Evolutionary conservation across 1,140 invertebrate genomes (phyloP).

Genomic region (Drosophila trapezifrons): DNA sequence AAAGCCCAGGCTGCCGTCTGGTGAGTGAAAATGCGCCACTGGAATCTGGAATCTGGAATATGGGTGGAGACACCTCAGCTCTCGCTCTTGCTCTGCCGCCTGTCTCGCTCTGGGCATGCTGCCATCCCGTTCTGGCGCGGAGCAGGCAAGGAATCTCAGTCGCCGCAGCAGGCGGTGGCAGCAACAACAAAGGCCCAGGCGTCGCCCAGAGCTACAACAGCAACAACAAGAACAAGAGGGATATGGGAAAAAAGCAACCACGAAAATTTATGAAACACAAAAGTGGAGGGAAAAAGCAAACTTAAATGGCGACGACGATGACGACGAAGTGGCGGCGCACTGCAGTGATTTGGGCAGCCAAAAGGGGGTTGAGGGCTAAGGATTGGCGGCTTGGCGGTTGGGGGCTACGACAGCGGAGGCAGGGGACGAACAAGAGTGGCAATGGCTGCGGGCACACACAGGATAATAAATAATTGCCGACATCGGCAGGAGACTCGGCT

Average conservation of each 20-base stretch:
- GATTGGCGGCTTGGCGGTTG: constrained; percentile 1
- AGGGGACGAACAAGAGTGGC: constrained; percentile 48
- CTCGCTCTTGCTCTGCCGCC: constrained; percentile 8
- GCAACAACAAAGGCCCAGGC: constrained; percentile 47
- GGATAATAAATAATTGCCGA: constrained; percentile 79
- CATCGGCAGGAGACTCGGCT: constrained; percentile 33
- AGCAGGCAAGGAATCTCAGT: constrained; percentile 57
- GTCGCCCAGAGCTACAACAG: constrained; percentile 65
- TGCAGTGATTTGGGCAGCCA: constrained; percentile 56
- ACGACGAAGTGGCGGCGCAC: constrained; percentile 49
- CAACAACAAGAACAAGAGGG: constrained; percentile 28
- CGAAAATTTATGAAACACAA: constrained; percentile 78
- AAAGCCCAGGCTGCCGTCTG: constrained; percentile 18
- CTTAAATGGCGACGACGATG: constrained; percentile 73
- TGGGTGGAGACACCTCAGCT: constrained; percentile 66
- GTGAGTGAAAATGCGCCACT: constrained; percentile 61
- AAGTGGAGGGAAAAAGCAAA: constrained; percentile 59
- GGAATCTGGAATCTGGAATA: constrained; percentile 80
- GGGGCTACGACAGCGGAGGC: constrained; percentile 27
- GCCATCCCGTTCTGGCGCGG: constrained; percentile 21
- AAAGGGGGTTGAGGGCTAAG: constrained; percentile 14
- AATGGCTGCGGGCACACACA: constrained; percentile 72
- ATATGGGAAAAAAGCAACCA: constrained; percentile 62
- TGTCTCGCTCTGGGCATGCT: constrained; percentile 22
- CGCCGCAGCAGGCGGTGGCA: constrained; percentile 43